Base-by-base conservation (phyloP, 2,888 invertebrate genomes). In the Drosophila barbarae region DNA sequence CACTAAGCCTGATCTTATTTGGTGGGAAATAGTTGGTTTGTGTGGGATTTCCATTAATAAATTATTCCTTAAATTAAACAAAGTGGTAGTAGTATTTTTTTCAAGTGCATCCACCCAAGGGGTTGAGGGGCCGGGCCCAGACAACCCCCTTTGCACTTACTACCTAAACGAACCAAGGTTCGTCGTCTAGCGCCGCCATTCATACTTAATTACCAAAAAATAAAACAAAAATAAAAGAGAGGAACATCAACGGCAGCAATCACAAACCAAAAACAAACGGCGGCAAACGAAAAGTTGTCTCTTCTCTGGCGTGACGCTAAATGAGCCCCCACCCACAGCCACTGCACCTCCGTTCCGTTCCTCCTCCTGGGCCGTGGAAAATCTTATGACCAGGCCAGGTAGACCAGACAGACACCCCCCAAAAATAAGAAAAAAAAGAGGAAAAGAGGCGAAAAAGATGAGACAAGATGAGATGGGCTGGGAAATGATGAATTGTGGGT, bases 181-280 rank as follows among this genome's bases (percentile, higher is more conserved):
- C 55, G 74, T 74, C 73, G 76, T 84, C 84, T 84, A 81, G 79
- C 84, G 84, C 79, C 83, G 83, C 74, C 79, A 82, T 77, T 84
- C 80, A 79, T 79, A 77, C 80, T 82, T 81, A 81, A 84, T 82
- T 81, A 84, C 83, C 80, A 77, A 82, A 79, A 73, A 81, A 54
- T 53, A 68, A 47, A 58, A 23, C 21, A 23, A 60, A 71, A 35
- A 46, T n/a, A 50, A 49, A 34, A 32, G 34, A 18, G 30, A 63
- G 26, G 30, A 21, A 63, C 53, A 44, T 52, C 63, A 63, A 64
- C 32, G 44, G 35, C 28, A 18, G 58, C 55, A 55, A 55, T 41
- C 58, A 44, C 61, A 52, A 32, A 47, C 51, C 63, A 52, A 60
- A 47, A 59, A 32, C 46, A 47, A 47, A 47, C 46, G 46, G 46